These are phyloP conservation scores for Periphyllus acericola DNA, from an alignment of 2,888 invertebrate genomes.

Conservation along the genomic window DNA sequence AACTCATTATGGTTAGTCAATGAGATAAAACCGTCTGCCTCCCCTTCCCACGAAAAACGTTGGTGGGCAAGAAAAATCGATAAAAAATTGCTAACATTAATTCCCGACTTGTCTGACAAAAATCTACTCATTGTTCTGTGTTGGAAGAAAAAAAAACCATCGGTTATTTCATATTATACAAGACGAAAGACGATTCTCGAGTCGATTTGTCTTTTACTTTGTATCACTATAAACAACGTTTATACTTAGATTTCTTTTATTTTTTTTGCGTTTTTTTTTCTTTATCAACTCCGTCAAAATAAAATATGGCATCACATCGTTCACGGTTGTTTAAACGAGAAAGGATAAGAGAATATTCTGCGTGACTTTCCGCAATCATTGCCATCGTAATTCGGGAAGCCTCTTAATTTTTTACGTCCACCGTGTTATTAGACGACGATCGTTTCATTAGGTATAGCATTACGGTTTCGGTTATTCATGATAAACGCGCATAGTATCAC, in stretches of 20 bases:
- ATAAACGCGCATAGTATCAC: too few species aligned
- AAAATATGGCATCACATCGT: not conserved
- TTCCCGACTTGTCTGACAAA: not conserved
- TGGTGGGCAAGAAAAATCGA: not conserved
- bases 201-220: not conserved
- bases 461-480: too few species aligned
- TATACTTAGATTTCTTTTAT: not conserved
- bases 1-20: conserved; percentile 7
- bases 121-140: not conserved
- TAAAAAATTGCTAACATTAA: not conserved
- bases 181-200: not conserved
- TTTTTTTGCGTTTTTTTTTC: too few species aligned
- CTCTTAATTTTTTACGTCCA: not conserved
- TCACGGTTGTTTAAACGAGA: not conserved
- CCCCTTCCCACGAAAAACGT: not conserved
- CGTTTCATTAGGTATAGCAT: too few species aligned
- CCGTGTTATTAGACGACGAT: too few species aligned
- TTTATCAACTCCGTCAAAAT: not conserved
- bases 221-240: not conserved
- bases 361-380: not conserved
- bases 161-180: not conserved
- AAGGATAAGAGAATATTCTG: not conserved
- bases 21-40: not conserved
- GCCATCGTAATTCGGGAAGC: not conserved
- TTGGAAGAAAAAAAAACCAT: not conserved